phyloP scores from a whole-genome alignment of 2,888 invertebrate genomes.

The Rhagonycha fulva region DNA sequence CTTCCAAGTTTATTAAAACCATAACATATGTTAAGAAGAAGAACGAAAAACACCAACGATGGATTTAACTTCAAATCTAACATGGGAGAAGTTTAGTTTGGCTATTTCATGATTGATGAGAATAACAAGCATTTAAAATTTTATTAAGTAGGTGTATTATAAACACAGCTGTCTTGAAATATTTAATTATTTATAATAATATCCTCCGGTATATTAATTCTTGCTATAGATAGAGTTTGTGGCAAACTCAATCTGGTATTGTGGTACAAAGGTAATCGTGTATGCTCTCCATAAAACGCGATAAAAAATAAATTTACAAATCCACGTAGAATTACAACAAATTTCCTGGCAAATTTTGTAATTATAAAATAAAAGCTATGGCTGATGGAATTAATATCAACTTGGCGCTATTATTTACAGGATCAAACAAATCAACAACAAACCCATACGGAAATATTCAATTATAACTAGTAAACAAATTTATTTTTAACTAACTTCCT shows the following conservation, averaged over 20 bases:
- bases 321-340: neutral
- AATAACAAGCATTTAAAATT: too few relatives aligned
- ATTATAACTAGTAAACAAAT: neutral
- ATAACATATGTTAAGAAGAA: too few relatives aligned
- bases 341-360: neutral
- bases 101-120: too few relatives aligned
- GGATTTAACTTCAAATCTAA: too few relatives aligned
- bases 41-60: too few relatives aligned
- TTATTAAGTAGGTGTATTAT: too few relatives aligned
- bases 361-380: neutral
- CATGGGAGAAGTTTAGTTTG: too few relatives aligned
- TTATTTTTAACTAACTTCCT: neutral
- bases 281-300: too few relatives aligned
- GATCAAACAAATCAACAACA: neutral
- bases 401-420: neutral
- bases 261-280: neutral
- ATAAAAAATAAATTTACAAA: neutral
- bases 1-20: too few relatives aligned
- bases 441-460: neutral
- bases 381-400: neutral
- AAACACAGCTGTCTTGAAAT: neutral
- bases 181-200: neutral
- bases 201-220: neutral
- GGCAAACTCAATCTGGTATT: neutral
- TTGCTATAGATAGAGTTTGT: neutral